phyloP scores from a whole-genome alignment of 37 sponge, comb jelly and placozoan genomes.

The Petrosia ficiformis region DNA sequence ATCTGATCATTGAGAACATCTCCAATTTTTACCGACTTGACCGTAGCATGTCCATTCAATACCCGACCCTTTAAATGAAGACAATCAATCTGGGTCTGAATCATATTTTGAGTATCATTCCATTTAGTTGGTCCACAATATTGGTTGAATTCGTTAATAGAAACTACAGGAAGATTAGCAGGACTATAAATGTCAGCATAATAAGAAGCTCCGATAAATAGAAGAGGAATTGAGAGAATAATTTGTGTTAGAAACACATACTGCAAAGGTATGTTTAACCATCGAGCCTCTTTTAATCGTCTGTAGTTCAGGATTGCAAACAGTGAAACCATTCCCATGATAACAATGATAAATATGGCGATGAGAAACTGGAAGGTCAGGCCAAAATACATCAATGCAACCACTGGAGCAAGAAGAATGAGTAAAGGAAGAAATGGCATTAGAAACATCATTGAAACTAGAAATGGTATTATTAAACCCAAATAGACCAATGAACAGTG shows the following conservation, averaged over 20 bases:
- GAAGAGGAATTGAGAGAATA: neutral
- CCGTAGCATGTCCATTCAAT: constrained; percentile 10
- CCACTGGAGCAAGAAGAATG: constrained; percentile 19
- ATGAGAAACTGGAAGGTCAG: constrained; percentile 22
- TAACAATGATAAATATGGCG: neutral
- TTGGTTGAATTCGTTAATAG: constrained; percentile 21
- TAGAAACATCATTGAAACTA: neutral
- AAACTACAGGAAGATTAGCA: neutral
- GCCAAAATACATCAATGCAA: constrained; percentile 33
- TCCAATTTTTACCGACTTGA: constrained; percentile 24
- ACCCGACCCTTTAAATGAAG: constrained; percentile 43
- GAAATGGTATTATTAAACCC: neutral
- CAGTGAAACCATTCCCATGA: neutral
- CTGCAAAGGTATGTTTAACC: constrained; percentile 43
- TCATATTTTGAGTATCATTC: constrained; percentile 6
- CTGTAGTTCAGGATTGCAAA: neutral
- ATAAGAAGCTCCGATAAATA: constrained; percentile 2
- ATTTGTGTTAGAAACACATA: constrained; percentile 22
- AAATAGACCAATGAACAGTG: constrained; percentile 6
- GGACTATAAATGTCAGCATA: constrained; percentile 5
- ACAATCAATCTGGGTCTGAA: constrained; percentile 56
- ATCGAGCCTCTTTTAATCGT: constrained; percentile 21
- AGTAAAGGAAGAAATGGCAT: constrained; percentile 35
- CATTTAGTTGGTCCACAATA: constrained; percentile 38
- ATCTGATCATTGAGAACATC: constrained; percentile 6